A percentile compares a stretch with the other conserved stretches of the same genome.
Evolutionary conservation across 2,113 vertebrate species (phyloP).

Genomic region (Chamaea fasciata): DNA sequence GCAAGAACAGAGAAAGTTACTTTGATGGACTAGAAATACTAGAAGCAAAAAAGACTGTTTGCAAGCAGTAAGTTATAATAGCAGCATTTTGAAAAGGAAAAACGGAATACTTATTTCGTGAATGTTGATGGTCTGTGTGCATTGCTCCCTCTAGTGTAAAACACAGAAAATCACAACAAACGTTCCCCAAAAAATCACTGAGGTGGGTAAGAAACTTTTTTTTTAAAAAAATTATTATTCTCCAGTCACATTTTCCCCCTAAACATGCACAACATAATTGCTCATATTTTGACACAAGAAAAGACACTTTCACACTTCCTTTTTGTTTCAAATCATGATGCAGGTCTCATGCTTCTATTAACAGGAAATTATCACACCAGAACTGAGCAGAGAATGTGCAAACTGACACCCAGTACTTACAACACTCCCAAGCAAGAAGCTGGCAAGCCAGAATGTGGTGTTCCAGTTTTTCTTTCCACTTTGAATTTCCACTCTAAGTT

Average conservation of each 20-base stretch:
- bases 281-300: neutral
- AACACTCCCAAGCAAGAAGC: neutral
- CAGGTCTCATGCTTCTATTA: neutral
- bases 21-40: neutral
- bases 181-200: neutral
- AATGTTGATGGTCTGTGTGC: neutral
- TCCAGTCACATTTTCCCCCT: neutral
- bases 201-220: neutral
- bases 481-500: neutral
- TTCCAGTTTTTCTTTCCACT: neutral
- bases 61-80: neutral
- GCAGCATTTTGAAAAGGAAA: neutral
- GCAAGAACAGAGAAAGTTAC: neutral
- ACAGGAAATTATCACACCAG: neutral
- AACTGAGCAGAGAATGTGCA: neutral
- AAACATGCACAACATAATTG: neutral
- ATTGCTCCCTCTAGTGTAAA: constrained; percentile 50
- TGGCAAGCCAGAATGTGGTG: rapidly evolving
- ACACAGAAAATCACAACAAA: neutral
- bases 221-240: rapidly evolving
- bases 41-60: neutral
- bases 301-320: neutral
- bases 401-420: neutral
- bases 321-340: neutral
- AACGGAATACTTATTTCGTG: neutral